Evolutionary conservation across 1,140 invertebrate species (phyloP), one percentile per base, ranked within the genome.

Genomic region (Probaryconus sp.): DNA sequence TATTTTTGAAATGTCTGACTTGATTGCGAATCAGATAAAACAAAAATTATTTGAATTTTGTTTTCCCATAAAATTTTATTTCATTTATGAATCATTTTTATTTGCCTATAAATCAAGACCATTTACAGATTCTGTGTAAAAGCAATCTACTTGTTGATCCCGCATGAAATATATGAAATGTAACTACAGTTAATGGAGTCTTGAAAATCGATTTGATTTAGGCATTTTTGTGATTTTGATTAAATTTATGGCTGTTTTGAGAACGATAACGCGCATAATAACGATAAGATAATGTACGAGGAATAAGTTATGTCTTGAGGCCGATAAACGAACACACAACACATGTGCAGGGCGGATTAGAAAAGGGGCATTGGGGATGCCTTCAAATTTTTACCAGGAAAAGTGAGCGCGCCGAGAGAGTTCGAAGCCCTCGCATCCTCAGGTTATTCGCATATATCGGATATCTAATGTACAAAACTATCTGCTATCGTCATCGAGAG

Each of bases 191-290:
- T n/a, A n/a, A n/a, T n/a, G n/a, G n/a, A n/a, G n/a, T n/a, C n/a
- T n/a, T n/a, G 33, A 50, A 75, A 73, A 60, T 72, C 31, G 64
- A 68, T 65, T 47, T 14, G 31, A 31, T 55, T 55, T 55, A 65
- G 47, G n/a, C n/a, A 65, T 65, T 63, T 55, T 40, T 65, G 16
- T 47, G 24, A 47, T 30, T 11, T 38, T 20, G 63, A 48, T 17
- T 40, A 42, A 80, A 81, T 81, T 81, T 79, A 79, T 81, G 69
- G 28, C 67, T 73, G 64, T 80, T 75, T 51, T 50, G 67, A 26
- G 69, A 55, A 77, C 70, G 80, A 82, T 83, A 83, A 80, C 61
- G 61, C 31, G 64, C 26, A 71, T 81, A 79, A 82, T 80, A 80
- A 82, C 74, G 38, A 11, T 18, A 64, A 79, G 81, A 83, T 83